A percentile compares a stretch with the other conserved stretches of the same genome.
Conservation (phyloP, 1,140 invertebrate species). For the Frieseomelitta varia region DNA sequence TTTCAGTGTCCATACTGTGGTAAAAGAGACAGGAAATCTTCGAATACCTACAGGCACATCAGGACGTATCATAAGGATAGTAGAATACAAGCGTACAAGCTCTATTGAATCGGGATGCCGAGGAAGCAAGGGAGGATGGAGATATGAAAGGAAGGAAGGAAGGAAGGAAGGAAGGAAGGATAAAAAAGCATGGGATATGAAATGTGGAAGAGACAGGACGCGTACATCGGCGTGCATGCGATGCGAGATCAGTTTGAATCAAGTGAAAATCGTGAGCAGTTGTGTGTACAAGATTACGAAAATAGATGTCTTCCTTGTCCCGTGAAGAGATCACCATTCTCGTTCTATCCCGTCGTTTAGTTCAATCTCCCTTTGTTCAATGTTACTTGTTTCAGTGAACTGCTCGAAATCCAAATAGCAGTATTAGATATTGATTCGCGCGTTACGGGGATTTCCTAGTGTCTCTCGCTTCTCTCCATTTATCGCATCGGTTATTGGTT, state of each 20-base stretch:
- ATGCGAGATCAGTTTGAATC: background rate
- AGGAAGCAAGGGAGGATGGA: too few relatives aligned
- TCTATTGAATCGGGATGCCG: conserved; percentile 59
- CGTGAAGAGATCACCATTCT: conserved; percentile 6
- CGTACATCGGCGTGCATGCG: too few relatives aligned
- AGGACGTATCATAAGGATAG: conserved; percentile 73
- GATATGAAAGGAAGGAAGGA: background rate
- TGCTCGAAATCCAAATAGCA: background rate
- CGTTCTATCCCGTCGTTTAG: conserved; percentile 8
- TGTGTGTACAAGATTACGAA: conserved; percentile 27
- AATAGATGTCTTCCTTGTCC: conserved; percentile 28
- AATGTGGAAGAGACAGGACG: background rate
- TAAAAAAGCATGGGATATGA: too few relatives aligned
- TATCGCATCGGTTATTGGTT: background rate
- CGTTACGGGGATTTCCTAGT: background rate
- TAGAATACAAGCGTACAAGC: conserved; percentile 57
- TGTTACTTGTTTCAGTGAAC: conserved; percentile 1
- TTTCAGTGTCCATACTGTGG: conserved; percentile 79
- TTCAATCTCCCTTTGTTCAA: background rate
- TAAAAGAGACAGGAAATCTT: conserved; percentile 69
- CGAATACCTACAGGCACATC: conserved; percentile 75
- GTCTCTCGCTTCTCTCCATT: background rate
- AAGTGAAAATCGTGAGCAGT: background rate
- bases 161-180: too few relatives aligned
- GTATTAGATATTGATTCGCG: background rate